A percentile compares a stretch with the other conserved stretches of the same genome.
These are phyloP conservation scores for Zophobas atratus DNA, from an alignment of 1,140 invertebrate genomes.

Conservation along the genomic window DNA sequence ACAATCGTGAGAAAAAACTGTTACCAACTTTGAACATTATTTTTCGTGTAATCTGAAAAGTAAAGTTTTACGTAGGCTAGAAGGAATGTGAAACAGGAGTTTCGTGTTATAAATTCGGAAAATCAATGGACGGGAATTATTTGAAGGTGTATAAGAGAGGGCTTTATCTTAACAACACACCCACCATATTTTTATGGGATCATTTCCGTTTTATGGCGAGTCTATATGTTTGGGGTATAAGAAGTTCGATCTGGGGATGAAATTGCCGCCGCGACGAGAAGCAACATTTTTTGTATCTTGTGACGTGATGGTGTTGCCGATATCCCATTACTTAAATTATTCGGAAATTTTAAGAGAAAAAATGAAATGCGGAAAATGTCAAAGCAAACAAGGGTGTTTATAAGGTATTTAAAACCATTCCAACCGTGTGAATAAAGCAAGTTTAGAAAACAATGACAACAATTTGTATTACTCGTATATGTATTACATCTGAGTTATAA, in stretches of 20 bases:
- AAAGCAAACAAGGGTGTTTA: too few species aligned
- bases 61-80: slow-evolving; percentile 9
- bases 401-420: too few species aligned
- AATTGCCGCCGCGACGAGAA: slow-evolving; percentile 21
- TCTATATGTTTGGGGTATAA: slow-evolving; percentile 35
- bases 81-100: slow-evolving; percentile 16
- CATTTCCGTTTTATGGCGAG: slow-evolving; percentile 38
- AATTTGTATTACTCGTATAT: too few species aligned
- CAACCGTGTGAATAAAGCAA: too few species aligned
- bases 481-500: too few species aligned
- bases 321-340: slow-evolving; percentile 7
- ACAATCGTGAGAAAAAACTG: not conserved
- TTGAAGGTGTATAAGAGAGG: slow-evolving; percentile 36
- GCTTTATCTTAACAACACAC: slow-evolving; percentile 39
- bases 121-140: slow-evolving; percentile 38
- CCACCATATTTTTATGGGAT: slow-evolving; percentile 40
- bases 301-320: not conserved
- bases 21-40: slow-evolving; percentile 10
- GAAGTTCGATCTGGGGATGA: slow-evolving; percentile 28
- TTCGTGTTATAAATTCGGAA: slow-evolving; percentile 31
- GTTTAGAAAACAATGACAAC: too few species aligned
- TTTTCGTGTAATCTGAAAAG: slow-evolving; percentile 11
- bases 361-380: not conserved
- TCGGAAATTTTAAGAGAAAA: slow-evolving; percentile 3
- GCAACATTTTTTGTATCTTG: not conserved